A percentile compares a stretch with the other conserved stretches of the same genome.
Conservation (phyloP, 2,888 invertebrate genomes). For the Aromia moschata region DNA sequence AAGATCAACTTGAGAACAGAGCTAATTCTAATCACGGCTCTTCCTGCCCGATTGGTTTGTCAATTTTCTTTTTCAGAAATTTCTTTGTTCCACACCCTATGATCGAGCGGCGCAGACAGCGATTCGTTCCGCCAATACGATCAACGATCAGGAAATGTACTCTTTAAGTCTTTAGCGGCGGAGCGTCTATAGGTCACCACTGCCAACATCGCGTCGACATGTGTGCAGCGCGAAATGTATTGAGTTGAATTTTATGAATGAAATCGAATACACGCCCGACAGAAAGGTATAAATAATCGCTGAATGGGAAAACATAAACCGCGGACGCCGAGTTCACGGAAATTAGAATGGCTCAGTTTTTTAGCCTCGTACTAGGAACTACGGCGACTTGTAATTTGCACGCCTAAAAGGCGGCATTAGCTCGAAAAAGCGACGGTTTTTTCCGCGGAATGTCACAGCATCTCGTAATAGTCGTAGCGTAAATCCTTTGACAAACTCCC, state of each 20-base stretch:
- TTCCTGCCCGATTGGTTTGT: too few species aligned
- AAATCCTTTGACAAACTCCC: too few species aligned
- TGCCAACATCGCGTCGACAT: constrained; percentile 25
- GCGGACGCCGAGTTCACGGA: constrained; percentile 18
- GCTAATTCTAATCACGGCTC: too few species aligned
- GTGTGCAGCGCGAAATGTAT: constrained; percentile 14
- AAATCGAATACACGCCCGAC: constrained; percentile 19
- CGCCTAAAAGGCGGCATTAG: background rate
- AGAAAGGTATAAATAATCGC: constrained; percentile 22
- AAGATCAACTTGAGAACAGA: too few species aligned
- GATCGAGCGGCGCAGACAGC: too few species aligned
- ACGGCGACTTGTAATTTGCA: background rate
- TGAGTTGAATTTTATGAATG: constrained; percentile 23
- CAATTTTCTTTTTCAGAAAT: too few species aligned
- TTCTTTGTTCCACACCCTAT: too few species aligned
- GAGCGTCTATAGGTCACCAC: constrained; percentile 31
- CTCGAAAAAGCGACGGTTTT: background rate
- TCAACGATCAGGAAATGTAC: constrained; percentile 14
- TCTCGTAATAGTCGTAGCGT: too few species aligned
- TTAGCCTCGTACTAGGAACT: constrained; percentile 16
- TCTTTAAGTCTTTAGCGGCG: background rate
- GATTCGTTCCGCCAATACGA: constrained; percentile 8
- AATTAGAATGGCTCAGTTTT: constrained; percentile 14
- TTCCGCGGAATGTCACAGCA: too few species aligned
- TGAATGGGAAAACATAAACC: constrained; percentile 23